Evolutionary conservation across 2,888 invertebrate species (phyloP), one percentile per base, ranked within the genome.

Genomic region (Craniophora ligustri): DNA sequence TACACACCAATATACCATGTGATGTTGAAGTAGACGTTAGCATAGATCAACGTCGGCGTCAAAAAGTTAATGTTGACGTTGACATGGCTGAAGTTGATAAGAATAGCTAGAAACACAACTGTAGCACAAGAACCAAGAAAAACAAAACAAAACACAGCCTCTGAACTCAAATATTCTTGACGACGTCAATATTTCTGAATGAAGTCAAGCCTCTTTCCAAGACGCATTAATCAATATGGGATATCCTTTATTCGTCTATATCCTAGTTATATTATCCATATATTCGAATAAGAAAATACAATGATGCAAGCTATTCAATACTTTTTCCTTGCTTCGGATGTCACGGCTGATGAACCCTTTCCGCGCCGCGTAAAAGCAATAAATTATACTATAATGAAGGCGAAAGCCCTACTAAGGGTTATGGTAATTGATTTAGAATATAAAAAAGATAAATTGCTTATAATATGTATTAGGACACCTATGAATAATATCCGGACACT

Each of bases 361-460:
- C 70, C 59, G 49, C 66, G 60, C 47, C 49, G 67, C 60, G 69
- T 53, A 68, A 69, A 71, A 66, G 80, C 75, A 74, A 84, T 84
- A 84, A 82, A 84, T 84, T 82, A 84, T 74, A 47, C 55, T 19
- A 65, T 81, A 82, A 84, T 83, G 79, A 84, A 82, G 75, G 72
- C 72, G 40, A 23, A 11, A 46, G 47, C 54, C 75, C 67, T 81
- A 79, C 81, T 50, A 77, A 42, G 48, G 56, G 59, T 51, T 40
- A 10, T 0, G 1, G 8, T 32, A 40, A 57, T 59, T 55, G 40
- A 61, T 58, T 51, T 42, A n/a, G 39, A 42, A 48, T 42, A 19
- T 31, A 2, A 5, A n/a, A 26, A 26, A 26, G n/a, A n/a, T n/a
- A n/a, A n/a, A n/a, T n/a, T n/a, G n/a, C n/a, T n/a, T n/a, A n/a